Evolutionary conservation across 2,797 vertebrate species (phyloP).

Genomic region (Vultur gryphus): DNA sequence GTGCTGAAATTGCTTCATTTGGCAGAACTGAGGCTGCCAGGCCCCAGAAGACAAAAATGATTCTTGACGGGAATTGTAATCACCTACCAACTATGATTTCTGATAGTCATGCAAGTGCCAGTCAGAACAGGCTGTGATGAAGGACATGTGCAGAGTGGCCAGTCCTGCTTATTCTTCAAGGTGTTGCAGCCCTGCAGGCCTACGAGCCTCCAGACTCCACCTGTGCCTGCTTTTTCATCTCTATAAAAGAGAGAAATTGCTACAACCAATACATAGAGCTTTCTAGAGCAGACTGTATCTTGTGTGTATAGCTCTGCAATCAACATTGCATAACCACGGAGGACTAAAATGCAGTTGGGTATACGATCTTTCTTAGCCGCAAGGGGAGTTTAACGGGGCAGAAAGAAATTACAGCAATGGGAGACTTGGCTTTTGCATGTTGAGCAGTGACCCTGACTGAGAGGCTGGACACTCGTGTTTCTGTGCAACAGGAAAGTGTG

Average conservation of each 20-base stretch:
- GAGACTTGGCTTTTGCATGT: neutral
- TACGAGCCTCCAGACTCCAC: neutral
- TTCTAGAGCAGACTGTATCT: neutral
- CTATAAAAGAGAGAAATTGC: neutral
- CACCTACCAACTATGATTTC: neutral
- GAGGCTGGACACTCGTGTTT: neutral
- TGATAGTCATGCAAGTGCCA: neutral
- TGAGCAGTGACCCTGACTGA: neutral
- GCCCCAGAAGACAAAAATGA: neutral
- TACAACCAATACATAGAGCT: neutral
- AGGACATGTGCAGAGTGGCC: neutral
- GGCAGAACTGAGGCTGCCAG: neutral
- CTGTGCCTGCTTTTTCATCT: neutral
- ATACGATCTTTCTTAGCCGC: neutral
- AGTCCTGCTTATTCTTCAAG: neutral
- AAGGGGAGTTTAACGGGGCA: neutral
- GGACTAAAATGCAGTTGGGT: neutral
- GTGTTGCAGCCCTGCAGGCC: neutral
- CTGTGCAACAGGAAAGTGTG: neutral
- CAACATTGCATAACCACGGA: neutral
- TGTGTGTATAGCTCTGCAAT: neutral
- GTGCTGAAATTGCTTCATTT: neutral
- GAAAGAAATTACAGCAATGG: neutral
- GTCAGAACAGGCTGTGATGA: neutral
- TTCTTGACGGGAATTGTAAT: neutral